A percentile compares a stretch with the other conserved stretches of the same genome.
Evolutionary conservation across 1,140 invertebrate species (phyloP).

Genomic region (Drosophila watanabei): DNA sequence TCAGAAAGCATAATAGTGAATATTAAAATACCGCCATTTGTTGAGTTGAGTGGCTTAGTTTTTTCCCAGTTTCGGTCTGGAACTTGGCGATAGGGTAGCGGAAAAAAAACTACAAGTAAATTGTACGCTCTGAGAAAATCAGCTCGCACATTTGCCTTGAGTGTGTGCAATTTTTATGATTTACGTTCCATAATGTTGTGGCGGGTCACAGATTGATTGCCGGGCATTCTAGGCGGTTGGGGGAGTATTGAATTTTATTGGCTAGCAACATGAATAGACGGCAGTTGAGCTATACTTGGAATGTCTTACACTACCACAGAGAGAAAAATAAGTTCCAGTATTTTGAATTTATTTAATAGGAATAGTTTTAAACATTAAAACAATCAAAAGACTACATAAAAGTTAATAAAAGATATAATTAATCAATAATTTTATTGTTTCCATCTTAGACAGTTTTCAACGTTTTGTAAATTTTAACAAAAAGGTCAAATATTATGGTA

Average conservation of each 20-base stretch:
- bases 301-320: neutral
- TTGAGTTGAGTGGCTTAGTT: constrained; percentile 25
- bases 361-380: neutral
- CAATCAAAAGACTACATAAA: neutral
- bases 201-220: constrained; percentile 47
- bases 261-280: constrained; percentile 34
- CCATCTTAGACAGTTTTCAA: too few relatives aligned
- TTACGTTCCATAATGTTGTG: constrained; percentile 39
- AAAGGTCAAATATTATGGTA: too few relatives aligned
- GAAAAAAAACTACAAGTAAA: constrained; percentile 26
- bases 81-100: constrained; percentile 1
- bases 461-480: too few relatives aligned
- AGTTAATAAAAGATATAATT: neutral
- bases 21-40: constrained; percentile 43
- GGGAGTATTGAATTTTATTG: constrained; percentile 25
- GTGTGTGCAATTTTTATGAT: constrained; percentile 40
- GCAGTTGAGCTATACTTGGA: neutral
- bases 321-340: neutral
- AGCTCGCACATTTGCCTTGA: constrained; percentile 21
- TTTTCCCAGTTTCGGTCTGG: constrained; percentile 19
- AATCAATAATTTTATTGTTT: too few relatives aligned
- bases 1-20: constrained; percentile 25
- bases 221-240: neutral
- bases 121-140: constrained; percentile 36
- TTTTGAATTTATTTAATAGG: neutral